Percentiles rank a stretch among this genome's conserved stretches.
Conservation (phyloP, 92 coral and sea anemone genomes). For the Actinernus sp. region DNA sequence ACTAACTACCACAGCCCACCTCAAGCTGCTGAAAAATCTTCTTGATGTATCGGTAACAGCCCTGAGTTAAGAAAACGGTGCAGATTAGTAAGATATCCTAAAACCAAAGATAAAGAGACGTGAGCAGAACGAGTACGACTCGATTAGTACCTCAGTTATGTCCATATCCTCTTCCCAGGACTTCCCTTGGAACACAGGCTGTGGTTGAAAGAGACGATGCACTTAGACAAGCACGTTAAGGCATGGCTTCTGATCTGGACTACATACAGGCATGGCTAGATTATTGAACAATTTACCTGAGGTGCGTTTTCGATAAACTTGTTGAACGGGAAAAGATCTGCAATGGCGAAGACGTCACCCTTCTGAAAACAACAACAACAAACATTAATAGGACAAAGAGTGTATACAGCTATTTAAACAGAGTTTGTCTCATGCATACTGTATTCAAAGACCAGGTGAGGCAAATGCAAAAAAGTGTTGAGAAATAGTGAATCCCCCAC, state of each 20-base stretch:
- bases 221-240: neutral
- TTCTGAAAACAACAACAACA: constrained; percentile 52
- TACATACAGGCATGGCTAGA: no score
- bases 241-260: no score
- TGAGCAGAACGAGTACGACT: neutral
- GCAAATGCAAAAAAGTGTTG: no score
- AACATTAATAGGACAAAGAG: no score
- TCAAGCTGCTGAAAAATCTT: constrained; percentile 97
- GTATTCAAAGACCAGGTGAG: no score
- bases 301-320: constrained; percentile 97
- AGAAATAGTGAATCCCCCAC: no score
- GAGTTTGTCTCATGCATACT: no score
- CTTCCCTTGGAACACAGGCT: constrained; percentile 93
- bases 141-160: constrained; percentile 83
- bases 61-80: constrained; percentile 38
- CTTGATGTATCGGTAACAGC: constrained; percentile 94
- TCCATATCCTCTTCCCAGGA: constrained; percentile 94
- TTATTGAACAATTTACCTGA: constrained; percentile 64
- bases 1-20: no score
- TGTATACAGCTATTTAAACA: no score
- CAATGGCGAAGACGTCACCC: constrained; percentile 86
- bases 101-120: neutral
- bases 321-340: constrained; percentile 90
- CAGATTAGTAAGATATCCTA: neutral
- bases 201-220: neutral